Evolutionary conservation across 2,888 invertebrate genomes (phyloP).

Genomic region (Agrotis clavis): DNA sequence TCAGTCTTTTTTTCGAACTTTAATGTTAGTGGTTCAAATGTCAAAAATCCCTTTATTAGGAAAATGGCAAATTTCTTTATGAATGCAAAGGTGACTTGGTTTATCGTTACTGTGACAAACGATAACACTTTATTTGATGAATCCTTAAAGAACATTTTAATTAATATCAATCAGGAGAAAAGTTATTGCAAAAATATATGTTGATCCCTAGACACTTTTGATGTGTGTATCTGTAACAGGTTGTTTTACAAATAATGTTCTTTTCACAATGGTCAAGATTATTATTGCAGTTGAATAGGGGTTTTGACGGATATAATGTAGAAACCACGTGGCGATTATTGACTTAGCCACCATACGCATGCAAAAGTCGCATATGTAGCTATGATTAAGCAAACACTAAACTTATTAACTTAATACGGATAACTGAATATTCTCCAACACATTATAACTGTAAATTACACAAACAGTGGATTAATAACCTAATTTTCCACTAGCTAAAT

Average conservation of each 20-base stretch:
- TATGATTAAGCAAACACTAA: background rate
- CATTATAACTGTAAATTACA: background rate
- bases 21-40: too few species aligned
- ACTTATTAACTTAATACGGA: background rate
- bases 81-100: too few species aligned
- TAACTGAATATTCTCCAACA: background rate
- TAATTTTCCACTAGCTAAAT: background rate
- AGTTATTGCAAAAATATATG: too few species aligned
- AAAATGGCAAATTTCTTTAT: too few species aligned
- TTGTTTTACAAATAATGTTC: conserved; percentile 12
- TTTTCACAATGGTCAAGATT: background rate
- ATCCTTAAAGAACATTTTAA: too few species aligned
- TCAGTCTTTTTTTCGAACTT: too few species aligned
- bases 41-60: too few species aligned
- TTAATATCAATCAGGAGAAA: too few species aligned
- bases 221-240: too few species aligned
- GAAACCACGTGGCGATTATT: conserved; percentile 1
- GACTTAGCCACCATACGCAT: background rate
- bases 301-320: background rate
- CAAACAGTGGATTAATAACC: background rate
- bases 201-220: too few species aligned
- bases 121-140: too few species aligned
- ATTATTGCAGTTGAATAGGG: background rate
- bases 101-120: too few species aligned
- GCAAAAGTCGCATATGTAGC: background rate